These are phyloP conservation scores for Brassicogethes aeneus DNA, from an alignment of 2,888 invertebrate species.

Conservation along the genomic window DNA sequence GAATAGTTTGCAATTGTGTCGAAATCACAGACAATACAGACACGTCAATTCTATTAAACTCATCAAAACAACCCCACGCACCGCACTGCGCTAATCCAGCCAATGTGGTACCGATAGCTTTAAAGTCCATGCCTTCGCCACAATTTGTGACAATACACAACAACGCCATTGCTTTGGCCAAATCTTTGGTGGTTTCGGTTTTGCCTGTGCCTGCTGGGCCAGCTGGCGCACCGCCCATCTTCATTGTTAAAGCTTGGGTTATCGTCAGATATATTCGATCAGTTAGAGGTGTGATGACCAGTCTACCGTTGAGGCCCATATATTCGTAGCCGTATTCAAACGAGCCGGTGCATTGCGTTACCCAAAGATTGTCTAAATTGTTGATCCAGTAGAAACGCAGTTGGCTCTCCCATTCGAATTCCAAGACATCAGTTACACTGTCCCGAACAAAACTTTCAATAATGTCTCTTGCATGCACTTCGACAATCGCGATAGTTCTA, in stretches of 20 bases:
- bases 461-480: slow-evolving; percentile 87
- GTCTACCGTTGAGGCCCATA: slow-evolving; percentile 85
- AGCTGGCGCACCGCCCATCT: slow-evolving; percentile 85
- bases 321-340: slow-evolving; percentile 94
- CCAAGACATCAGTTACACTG: slow-evolving; percentile 73
- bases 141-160: slow-evolving; percentile 85
- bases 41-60: slow-evolving; percentile 88
- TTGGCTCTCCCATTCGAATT: slow-evolving; percentile 94
- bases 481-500: slow-evolving; percentile 81
- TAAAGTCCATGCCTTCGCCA: slow-evolving; percentile 88
- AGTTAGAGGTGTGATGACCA: slow-evolving; percentile 87
- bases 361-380: slow-evolving; percentile 67
- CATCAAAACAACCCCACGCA: slow-evolving; percentile 94
- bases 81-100: slow-evolving; percentile 78
- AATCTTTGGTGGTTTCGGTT: slow-evolving; percentile 86
- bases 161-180: slow-evolving; percentile 81
- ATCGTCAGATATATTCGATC: slow-evolving; percentile 89
- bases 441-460: slow-evolving; percentile 71
- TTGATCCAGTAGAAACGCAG: slow-evolving; percentile 87
- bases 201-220: slow-evolving; percentile 81
- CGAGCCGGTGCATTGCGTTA: slow-evolving; percentile 75
- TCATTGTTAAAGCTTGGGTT: slow-evolving; percentile 87
- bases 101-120: slow-evolving; percentile 69
- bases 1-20: slow-evolving; percentile 81
- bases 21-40: slow-evolving; percentile 91